Evolutionary conservation across 2,888 invertebrate genomes (phyloP).

Genomic region (Petrolisthes cinctipes): DNA sequence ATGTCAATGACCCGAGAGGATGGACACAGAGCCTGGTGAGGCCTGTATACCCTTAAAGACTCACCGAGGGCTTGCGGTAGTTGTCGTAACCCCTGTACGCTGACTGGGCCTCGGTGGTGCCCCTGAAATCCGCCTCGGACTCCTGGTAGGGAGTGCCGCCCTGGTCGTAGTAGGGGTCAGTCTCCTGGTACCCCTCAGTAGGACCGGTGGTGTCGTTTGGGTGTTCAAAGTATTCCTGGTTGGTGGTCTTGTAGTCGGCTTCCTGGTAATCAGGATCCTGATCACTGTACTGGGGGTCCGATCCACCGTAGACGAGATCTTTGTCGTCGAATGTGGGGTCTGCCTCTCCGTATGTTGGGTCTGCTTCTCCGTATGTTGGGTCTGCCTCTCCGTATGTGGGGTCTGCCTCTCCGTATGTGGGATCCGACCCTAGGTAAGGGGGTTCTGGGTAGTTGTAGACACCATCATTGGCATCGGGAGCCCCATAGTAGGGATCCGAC

Average conservation of each 20-base stretch:
- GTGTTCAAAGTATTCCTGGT: too few species aligned
- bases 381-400: neutral
- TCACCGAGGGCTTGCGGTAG: conserved; percentile 36
- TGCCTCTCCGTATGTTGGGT: neutral
- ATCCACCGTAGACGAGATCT: neutral
- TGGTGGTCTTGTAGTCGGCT: neutral
- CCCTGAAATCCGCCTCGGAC: conserved; percentile 14
- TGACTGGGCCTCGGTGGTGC: conserved; percentile 42
- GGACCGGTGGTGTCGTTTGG: too few species aligned
- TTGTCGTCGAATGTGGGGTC: neutral
- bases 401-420: neutral
- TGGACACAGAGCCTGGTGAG: too few species aligned
- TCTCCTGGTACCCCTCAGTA: too few species aligned
- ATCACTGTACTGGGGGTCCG: neutral
- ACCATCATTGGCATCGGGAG: neutral
- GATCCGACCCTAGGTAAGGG: neutral
- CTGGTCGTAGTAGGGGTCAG: too few species aligned
- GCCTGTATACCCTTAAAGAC: too few species aligned
- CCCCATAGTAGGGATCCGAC: conserved; percentile 17
- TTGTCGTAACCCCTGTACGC: conserved; percentile 46
- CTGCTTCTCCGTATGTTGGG: neutral
- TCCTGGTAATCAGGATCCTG: neutral
- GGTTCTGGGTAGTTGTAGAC: neutral
- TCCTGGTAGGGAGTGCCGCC: too few species aligned
- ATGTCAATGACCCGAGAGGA: too few species aligned